Evolutionary conservation across 2,113 vertebrate species (phyloP).

Genomic region (Heterochromis multidens): DNA sequence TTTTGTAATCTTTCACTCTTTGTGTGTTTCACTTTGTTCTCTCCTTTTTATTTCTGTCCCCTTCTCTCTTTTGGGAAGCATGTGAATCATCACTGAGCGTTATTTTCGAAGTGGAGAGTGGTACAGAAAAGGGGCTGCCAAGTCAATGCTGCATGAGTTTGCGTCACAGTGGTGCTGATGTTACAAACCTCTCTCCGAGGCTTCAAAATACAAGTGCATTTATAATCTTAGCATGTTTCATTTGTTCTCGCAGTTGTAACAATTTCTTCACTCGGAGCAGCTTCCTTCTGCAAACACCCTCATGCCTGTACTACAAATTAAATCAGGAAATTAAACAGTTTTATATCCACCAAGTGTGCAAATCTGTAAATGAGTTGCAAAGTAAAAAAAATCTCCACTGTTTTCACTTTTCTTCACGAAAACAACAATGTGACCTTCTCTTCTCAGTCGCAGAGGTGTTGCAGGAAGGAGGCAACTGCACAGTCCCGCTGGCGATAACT

Average conservation of each 20-base stretch:
- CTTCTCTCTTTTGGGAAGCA: neutral
- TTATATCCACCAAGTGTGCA: neutral
- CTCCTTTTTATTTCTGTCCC: neutral
- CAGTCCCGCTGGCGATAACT: slow-evolving; percentile 29
- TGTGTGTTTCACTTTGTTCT: neutral
- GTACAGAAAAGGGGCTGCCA: neutral
- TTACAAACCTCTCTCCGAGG: neutral
- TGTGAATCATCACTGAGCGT: slow-evolving; percentile 21
- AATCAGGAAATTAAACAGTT: neutral
- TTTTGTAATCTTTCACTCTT: neutral
- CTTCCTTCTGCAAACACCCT: neutral
- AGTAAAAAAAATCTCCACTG: neutral
- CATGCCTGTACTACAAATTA: neutral
- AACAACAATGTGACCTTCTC: slow-evolving; percentile 25
- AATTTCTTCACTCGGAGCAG: neutral
- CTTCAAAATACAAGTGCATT: neutral
- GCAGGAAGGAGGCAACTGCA: slow-evolving; percentile 35
- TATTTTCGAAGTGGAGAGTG: neutral
- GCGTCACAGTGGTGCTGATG: neutral
- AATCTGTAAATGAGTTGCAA: slow-evolving; percentile 22
- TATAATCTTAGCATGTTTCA: neutral
- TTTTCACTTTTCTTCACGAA: slow-evolving; percentile 1
- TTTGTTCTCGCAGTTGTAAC: neutral
- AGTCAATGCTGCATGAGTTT: neutral
- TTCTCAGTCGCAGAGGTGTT: slow-evolving; percentile 62